A percentile compares a stretch with the other conserved stretches of the same genome.
These are phyloP conservation scores for Sarcoramphus papa DNA, from an alignment of 2,797 vertebrate genomes.

Conservation along the genomic window DNA sequence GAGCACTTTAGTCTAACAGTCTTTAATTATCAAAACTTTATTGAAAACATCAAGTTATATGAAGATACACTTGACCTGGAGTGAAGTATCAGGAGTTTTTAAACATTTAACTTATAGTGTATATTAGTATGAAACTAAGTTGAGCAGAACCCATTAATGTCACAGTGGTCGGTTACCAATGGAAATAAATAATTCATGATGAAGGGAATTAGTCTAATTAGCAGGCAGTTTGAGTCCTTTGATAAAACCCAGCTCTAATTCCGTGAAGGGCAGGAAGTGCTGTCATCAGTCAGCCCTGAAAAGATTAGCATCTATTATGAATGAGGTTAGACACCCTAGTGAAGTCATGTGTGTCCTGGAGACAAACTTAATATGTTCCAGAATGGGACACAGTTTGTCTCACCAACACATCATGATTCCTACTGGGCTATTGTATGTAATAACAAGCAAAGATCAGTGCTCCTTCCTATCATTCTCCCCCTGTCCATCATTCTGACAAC, in stretches of 20 bases:
- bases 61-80: constrained; percentile 70
- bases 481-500: constrained; percentile 90
- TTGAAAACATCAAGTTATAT: constrained; percentile 59
- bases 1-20: background rate
- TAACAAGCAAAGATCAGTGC: constrained; percentile 79
- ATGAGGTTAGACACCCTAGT: constrained; percentile 91
- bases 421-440: constrained; percentile 86
- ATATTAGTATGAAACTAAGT: constrained; percentile 89
- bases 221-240: constrained; percentile 97
- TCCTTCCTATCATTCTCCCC: constrained; percentile 75
- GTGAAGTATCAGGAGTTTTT: constrained; percentile 76
- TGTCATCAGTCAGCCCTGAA: constrained; percentile 97
- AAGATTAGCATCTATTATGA: constrained; percentile 98
- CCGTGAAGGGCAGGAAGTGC: constrained; percentile 95
- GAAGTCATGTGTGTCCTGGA: constrained; percentile 94
- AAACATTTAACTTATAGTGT: constrained; percentile 79
- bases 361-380: constrained; percentile 97
- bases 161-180: constrained; percentile 94
- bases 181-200: constrained; percentile 99
- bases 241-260: constrained; percentile 94
- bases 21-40: constrained; percentile 37
- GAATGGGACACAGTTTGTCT: constrained; percentile 87
- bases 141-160: constrained; percentile 92
- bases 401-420: constrained; percentile 78
- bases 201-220: constrained; percentile 99